Conservation (phyloP, 2,113 vertebrate genomes). For the Actenoides lindsayi region DNA sequence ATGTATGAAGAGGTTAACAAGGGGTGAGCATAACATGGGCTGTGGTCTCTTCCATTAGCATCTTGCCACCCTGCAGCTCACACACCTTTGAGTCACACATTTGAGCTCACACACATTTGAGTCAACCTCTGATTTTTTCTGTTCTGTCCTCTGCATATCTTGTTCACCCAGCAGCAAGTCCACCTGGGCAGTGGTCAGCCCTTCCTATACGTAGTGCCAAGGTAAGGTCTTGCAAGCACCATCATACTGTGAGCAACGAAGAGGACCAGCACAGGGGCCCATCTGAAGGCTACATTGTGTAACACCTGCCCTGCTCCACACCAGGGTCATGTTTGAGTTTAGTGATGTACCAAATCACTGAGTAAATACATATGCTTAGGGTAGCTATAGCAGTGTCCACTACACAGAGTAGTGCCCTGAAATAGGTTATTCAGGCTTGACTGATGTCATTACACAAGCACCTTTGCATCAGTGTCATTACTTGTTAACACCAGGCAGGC, state of each 20-base stretch:
- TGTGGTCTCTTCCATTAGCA: neutral
- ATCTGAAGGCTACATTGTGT: accelerated
- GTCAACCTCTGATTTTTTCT: neutral
- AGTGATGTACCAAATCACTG: neutral
- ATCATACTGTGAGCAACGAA: accelerated
- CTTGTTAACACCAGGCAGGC: neutral
- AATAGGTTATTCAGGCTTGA: neutral
- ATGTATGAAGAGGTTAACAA: neutral
- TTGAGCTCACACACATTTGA: neutral
- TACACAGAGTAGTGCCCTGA: accelerated
- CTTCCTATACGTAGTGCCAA: neutral
- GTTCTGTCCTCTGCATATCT: neutral
- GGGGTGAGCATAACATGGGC: neutral
- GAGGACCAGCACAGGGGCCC: neutral
- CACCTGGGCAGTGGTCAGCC: neutral
- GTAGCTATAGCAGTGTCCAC: neutral
- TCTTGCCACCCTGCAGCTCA: neutral
- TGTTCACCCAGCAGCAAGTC: neutral
- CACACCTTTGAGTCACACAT: neutral
- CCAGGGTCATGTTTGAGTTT: neutral
- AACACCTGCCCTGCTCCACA: neutral
- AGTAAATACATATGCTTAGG: neutral
- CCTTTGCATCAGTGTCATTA: neutral
- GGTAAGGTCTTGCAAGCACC: neutral
- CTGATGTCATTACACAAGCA: neutral